These are phyloP conservation scores for Lochmaea capreae DNA, from an alignment of 2,888 invertebrate genomes.

Conservation along the genomic window DNA sequence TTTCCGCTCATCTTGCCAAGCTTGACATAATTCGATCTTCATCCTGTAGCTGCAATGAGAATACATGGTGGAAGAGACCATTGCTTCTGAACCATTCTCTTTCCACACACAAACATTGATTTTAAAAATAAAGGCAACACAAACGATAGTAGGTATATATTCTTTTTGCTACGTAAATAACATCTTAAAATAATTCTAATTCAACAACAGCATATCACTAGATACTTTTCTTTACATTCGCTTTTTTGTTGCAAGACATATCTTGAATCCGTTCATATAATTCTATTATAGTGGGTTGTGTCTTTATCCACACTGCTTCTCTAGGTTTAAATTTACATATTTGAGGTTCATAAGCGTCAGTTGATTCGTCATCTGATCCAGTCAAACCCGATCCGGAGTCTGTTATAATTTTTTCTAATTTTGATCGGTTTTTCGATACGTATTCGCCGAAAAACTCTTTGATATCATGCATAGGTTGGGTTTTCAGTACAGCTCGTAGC, in stretches of 20 bases:
- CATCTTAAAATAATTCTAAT: not conserved
- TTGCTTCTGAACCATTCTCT: too few species aligned
- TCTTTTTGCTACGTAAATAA: not conserved
- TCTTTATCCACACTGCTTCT: not conserved
- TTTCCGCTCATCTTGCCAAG: too few species aligned
- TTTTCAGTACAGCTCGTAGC: slow-evolving; percentile 17
- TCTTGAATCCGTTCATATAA: not conserved
- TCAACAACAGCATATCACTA: not conserved
- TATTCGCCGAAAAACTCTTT: slow-evolving; percentile 22
- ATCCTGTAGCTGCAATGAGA: too few species aligned
- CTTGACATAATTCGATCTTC: too few species aligned
- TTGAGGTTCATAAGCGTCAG: not conserved
- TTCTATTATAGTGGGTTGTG: not conserved
- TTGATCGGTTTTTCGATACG: not conserved
- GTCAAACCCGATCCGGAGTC: not conserved
- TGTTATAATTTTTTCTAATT: not conserved
- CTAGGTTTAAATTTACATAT: not conserved
- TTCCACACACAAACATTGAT: too few species aligned
- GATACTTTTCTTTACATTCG: not conserved
- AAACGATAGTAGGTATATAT: not conserved
- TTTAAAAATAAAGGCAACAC: too few species aligned
- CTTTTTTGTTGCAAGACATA: not conserved
- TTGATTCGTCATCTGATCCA: not conserved
- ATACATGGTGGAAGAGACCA: too few species aligned
- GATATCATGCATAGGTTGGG: not conserved